Conservation (phyloP, 2,888 invertebrate genomes). For the Colostygia pectinataria region DNA sequence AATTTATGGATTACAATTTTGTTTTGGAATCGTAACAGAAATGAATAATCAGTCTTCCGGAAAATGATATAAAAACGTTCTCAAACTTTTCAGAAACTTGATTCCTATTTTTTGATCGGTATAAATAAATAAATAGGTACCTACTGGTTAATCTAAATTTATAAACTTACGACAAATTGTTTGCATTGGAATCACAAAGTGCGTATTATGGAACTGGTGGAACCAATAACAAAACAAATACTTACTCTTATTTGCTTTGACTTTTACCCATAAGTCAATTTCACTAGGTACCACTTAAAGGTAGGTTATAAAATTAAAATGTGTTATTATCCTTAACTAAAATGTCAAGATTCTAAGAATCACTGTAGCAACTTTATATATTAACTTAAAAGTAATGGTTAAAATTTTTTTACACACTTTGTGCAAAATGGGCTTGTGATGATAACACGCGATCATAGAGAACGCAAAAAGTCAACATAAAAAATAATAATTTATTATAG, state of each 20-base stretch:
- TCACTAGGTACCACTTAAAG: constrained; percentile 6
- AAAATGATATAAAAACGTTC: constrained; percentile 30
- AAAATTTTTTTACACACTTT: constrained; percentile 34
- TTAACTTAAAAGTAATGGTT: constrained; percentile 36
- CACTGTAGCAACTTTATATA: constrained; percentile 32
- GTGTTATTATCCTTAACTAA: constrained; percentile 29
- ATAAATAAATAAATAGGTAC: not conserved
- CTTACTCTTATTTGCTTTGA: not conserved
- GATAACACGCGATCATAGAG: constrained; percentile 42
- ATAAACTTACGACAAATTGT: constrained; percentile 4
- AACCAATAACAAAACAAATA: constrained; percentile 6
- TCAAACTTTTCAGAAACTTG: constrained; percentile 10
- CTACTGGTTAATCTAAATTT: not conserved
- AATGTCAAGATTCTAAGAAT: constrained; percentile 39
- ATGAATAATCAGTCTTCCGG: constrained; percentile 55
- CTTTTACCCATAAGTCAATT: constrained; percentile 15
- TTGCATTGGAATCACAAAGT: constrained; percentile 18
- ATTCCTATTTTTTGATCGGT: constrained; percentile 16
- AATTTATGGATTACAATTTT: constrained; percentile 20
- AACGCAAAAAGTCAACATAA: constrained; percentile 52
- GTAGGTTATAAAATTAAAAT: constrained; percentile 26
- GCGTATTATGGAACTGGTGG: constrained; percentile 2
- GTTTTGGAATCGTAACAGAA: constrained; percentile 19
- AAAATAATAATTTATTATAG: constrained; percentile 78
- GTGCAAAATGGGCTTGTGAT: constrained; percentile 40